Base-by-base conservation (phyloP, 2,888 invertebrate genomes). In the Mesorhabditis spiculigera region DNA sequence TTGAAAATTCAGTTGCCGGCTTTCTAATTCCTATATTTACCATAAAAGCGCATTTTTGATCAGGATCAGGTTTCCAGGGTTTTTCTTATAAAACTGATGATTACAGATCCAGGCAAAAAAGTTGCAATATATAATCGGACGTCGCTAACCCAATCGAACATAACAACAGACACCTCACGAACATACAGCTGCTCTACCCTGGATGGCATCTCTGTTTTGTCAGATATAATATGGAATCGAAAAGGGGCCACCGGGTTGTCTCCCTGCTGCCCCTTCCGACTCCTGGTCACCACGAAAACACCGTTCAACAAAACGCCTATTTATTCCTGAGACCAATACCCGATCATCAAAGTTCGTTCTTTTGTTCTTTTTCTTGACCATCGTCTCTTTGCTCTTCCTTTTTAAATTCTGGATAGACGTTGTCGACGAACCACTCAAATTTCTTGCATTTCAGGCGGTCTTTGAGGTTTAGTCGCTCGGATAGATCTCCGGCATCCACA, bases 341-440 rank as follows among this genome's bases (percentile, higher is more conserved):
- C 28, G 28, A 28, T 28, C 28, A 28, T 28, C 28, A 28, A 28
- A 28, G 28, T 28, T 28, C 28, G 28, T 28, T 28, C 28, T 28
- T 28, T 28, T 28, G 28, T 28, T 28, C 28, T 28, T 28, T 28
- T 28, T 50, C 58, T 50, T 50, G 10, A 13, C n/a, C n/a, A 50
- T 50, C 58, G n/a, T 13, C 58, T 13, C 16, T 65, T 41, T 65
- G 10, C 45, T 66, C 45, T 5, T 13, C 50, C 3, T 68, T 68
- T 5, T 67, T 64, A 66, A 93, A 85, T 86, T 93, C 92, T 0
- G 93, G 93, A 86, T 94, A 94, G 4, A 95, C 89, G 74, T 91
- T 91, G 68, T 92, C 90, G 76, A 95, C 86, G 83, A 93, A 95
- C 94, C 94, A 95, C 71, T 91, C 90, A 87, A 95, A 95, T 43